Percentiles rank a stretch among this genome's conserved stretches.
These are phyloP conservation scores for Drosophila busckii DNA, from an alignment of 1,140 invertebrate species.

Conservation along the genomic window DNA sequence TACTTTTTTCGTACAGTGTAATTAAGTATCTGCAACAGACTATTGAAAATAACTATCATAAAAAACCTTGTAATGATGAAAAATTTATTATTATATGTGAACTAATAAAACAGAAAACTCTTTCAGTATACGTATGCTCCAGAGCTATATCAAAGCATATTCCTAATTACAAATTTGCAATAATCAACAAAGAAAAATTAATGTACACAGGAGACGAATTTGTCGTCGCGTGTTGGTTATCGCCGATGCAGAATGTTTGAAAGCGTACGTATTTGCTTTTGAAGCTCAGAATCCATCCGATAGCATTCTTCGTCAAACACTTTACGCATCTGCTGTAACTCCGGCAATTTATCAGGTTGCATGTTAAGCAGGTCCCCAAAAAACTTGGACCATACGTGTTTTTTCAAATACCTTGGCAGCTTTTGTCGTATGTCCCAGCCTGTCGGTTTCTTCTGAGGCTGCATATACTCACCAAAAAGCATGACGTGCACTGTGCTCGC, in stretches of 20 bases:
- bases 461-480: conserved; percentile 93
- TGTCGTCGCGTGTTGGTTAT: conserved; percentile 45
- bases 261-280: conserved; percentile 74
- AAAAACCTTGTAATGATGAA: too few species aligned
- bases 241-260: conserved; percentile 75
- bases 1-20: too few species aligned
- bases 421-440: conserved; percentile 83
- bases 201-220: too few species aligned
- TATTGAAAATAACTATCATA: too few species aligned
- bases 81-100: too few species aligned
- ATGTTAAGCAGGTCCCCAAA: conserved; percentile 85
- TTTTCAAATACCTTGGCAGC: conserved; percentile 80
- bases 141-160: too few species aligned
- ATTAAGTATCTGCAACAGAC: too few species aligned
- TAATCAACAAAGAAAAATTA: too few species aligned
- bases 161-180: too few species aligned
- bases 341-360: conserved; percentile 83
- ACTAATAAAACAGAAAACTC: too few species aligned
- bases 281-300: conserved; percentile 79
- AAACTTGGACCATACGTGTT: conserved; percentile 84
- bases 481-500: conserved; percentile 93
- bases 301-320: conserved; percentile 82
- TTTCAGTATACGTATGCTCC: too few species aligned
- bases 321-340: conserved; percentile 82
- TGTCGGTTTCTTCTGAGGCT: conserved; percentile 78